Evolutionary conservation across 2,888 invertebrate genomes (phyloP).

Genomic region (Parascotia fuliginaria): DNA sequence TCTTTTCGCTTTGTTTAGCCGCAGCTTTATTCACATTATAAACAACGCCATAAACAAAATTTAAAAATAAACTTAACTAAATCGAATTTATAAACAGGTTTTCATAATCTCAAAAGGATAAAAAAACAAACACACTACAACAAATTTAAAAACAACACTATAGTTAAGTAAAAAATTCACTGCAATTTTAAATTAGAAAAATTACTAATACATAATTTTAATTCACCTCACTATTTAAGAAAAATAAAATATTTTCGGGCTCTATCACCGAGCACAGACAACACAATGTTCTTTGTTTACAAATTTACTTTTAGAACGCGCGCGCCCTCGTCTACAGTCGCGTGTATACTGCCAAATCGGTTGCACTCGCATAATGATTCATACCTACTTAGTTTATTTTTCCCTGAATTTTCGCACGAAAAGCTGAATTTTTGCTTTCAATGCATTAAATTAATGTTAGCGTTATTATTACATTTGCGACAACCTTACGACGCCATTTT

Average conservation of each 20-base stretch:
- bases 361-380: conserved; percentile 33
- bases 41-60: not conserved
- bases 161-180: not conserved
- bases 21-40: too few relatives aligned
- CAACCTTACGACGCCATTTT: too few relatives aligned
- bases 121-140: conserved; percentile 5
- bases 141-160: not conserved
- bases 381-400: conserved; percentile 22
- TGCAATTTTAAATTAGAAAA: conserved; percentile 2
- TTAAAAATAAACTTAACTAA: not conserved
- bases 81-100: not conserved
- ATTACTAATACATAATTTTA: not conserved
- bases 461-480: too few relatives aligned
- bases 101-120: not conserved
- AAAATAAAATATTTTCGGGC: conserved; percentile 12
- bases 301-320: conserved; percentile 15
- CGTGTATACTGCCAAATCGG: conserved; percentile 24
- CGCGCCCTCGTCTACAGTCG: conserved; percentile 33
- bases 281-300: conserved; percentile 39
- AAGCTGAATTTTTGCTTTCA: not conserved
- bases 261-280: conserved; percentile 8
- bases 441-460: not conserved
- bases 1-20: not conserved
- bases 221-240: not conserved
- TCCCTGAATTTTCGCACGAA: conserved; percentile 34